A percentile compares a stretch with the other conserved stretches of the same genome.
Conservation (phyloP, 2,113 vertebrate genomes). For the Galemys pyrenaicus region DNA sequence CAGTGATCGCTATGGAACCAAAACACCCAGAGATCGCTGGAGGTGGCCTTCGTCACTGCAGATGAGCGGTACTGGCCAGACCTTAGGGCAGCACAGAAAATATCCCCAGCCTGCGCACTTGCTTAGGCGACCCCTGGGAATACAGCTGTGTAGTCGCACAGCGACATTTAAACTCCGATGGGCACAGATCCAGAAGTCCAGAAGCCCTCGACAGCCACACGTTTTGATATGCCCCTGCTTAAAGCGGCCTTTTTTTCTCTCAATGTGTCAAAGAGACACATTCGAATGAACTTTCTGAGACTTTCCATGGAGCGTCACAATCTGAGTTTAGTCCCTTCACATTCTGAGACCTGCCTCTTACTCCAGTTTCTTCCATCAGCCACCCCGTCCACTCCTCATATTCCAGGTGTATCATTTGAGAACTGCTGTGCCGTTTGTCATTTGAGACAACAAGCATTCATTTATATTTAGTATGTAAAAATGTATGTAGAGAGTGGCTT, state of each 20-base stretch:
- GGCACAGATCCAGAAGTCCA: too few relatives aligned
- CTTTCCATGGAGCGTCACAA: background rate
- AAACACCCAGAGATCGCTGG: background rate
- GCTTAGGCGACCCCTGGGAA: fast-evolving
- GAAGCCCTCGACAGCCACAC: background rate
- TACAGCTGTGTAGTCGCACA: background rate
- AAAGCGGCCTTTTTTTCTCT: background rate
- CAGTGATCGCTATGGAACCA: background rate
- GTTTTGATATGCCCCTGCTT: background rate
- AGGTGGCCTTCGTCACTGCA: background rate
- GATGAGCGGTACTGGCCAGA: background rate
- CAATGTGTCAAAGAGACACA: too few relatives aligned
- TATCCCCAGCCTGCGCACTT: background rate
- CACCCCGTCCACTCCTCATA: background rate
- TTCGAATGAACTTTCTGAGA: background rate
- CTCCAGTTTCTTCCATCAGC: background rate
- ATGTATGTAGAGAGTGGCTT: background rate
- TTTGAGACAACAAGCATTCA: fast-evolving
- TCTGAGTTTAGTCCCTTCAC: background rate
- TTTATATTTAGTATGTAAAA: background rate
- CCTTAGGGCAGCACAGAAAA: background rate
- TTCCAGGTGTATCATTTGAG: background rate
- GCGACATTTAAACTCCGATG: background rate
- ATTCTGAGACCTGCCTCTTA: background rate
- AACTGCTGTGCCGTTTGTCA: background rate